Evolutionary conservation across 35 echinoderm and acorn worm species (phyloP).

Genomic region (Heliocidaris erythrogramma): DNA sequence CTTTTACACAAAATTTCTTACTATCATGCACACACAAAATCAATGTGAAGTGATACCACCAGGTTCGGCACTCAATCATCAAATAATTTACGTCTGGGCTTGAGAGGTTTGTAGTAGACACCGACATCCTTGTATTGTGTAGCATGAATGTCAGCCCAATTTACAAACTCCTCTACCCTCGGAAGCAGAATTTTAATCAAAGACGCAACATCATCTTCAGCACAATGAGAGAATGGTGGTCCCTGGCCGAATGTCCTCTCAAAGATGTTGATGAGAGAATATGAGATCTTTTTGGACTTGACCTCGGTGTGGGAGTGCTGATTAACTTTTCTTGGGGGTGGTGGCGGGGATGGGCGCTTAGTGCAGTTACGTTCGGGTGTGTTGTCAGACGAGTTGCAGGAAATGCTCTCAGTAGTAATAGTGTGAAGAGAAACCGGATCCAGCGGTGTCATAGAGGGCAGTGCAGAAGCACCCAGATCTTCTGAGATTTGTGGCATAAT

Average conservation of each 20-base stretch:
- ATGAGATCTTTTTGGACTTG: not conserved
- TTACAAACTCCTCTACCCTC: conserved; percentile 1
- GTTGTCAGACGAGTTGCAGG: not conserved
- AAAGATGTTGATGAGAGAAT: conserved; percentile 34
- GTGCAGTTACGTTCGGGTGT: not conserved
- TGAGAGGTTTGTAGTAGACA: conserved; percentile 14
- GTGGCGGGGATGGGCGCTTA: conserved; percentile 12
- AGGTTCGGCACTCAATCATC: not conserved
- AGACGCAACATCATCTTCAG: conserved; percentile 14
- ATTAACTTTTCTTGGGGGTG: not conserved
- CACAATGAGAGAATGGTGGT: conserved; percentile 16
- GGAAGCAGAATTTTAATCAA: conserved; percentile 8
- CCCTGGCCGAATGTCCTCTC: conserved; percentile 5
- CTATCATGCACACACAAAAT: too few species aligned
- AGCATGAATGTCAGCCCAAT: conserved; percentile 5
- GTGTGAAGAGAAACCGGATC: too few species aligned
- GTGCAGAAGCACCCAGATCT: too few species aligned
- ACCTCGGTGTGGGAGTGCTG: not conserved
- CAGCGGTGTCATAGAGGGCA: too few species aligned
- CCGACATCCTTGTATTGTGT: not conserved
- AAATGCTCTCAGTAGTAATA: not conserved
- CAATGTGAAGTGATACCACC: too few species aligned
- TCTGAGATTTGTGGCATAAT: too few species aligned
- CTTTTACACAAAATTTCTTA: too few species aligned
- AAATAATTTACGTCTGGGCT: conserved; percentile 21